These are phyloP conservation scores for Gila orcuttii DNA, from an alignment of 2,113 vertebrate species.

Conservation along the genomic window DNA sequence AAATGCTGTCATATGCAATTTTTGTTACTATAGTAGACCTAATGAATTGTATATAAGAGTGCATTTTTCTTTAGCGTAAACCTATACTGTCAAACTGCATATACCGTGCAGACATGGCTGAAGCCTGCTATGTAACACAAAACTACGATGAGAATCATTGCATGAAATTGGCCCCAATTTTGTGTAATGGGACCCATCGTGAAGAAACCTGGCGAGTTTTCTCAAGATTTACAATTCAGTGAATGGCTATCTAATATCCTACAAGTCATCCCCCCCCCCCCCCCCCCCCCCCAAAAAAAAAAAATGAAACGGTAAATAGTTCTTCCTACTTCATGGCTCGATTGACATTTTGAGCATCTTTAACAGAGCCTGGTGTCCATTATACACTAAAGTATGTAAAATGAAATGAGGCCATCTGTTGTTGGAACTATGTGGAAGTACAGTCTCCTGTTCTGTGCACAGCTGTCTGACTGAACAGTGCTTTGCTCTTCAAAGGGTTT, in stretches of 20 bases:
- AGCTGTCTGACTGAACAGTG: slow-evolving; percentile 60
- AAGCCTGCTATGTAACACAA: slow-evolving; percentile 50
- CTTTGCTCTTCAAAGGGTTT: slow-evolving; percentile 72
- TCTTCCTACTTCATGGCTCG: slow-evolving; percentile 28
- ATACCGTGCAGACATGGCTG: slow-evolving; percentile 34
- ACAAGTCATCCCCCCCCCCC: not conserved
- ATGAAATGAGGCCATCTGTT: slow-evolving; percentile 29
- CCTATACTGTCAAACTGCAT: slow-evolving; percentile 28
- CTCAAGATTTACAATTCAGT: slow-evolving; percentile 37
- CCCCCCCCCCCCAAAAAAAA: not conserved
- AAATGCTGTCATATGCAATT: not conserved
- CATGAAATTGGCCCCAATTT: slow-evolving; percentile 53
- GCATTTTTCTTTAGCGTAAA: slow-evolving; percentile 16
- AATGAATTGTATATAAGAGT: not conserved
- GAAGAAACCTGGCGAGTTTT: slow-evolving; percentile 45
- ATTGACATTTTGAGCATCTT: slow-evolving; percentile 45
- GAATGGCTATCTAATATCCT: slow-evolving; percentile 17
- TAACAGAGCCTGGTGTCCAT: slow-evolving; percentile 35
- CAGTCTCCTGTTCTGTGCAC: slow-evolving; percentile 58
- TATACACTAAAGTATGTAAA: slow-evolving; percentile 47
- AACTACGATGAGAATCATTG: slow-evolving; percentile 41
- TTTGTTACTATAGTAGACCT: not conserved
- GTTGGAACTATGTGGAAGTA: slow-evolving; percentile 53
- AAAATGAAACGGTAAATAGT: slow-evolving; percentile 7
- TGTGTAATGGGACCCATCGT: slow-evolving; percentile 47